Conservation (phyloP, 2,797 vertebrate genomes). For the Erethizon dorsatum region DNA sequence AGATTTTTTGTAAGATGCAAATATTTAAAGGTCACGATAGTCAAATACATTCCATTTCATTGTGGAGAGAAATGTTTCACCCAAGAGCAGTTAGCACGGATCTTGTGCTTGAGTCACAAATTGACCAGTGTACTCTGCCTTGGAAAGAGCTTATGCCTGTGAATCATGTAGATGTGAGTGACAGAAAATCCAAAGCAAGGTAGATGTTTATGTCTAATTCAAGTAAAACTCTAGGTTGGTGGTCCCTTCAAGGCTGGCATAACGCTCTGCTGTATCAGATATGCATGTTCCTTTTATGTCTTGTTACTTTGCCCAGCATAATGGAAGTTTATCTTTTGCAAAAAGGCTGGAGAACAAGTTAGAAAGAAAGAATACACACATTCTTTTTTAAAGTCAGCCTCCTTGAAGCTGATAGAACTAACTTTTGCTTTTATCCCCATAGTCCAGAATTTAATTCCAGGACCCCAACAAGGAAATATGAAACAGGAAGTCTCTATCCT, state of each 20-base stretch:
- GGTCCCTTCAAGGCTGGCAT: not conserved
- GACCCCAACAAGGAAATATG: not conserved
- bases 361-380: not conserved
- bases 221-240: not conserved
- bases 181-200: not conserved
- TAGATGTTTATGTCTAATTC: not conserved
- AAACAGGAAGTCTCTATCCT: not conserved
- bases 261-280: not conserved
- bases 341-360: not conserved
- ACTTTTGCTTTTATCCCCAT: not conserved
- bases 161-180: conserved; percentile 23
- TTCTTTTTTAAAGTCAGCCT: not conserved
- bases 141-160: not conserved
- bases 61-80: not conserved
- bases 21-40: conserved; percentile 6
- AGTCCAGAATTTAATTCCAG: not conserved
- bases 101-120: not conserved
- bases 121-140: not conserved
- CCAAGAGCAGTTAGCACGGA: not conserved
- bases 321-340: not conserved
- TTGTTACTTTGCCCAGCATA: not conserved
- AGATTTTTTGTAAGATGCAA: not conserved
- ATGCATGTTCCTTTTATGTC: not conserved
- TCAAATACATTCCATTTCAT: not conserved
- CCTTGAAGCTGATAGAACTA: not conserved